These are phyloP conservation scores for Nerophis lumbriciformis DNA, from an alignment of 2,113 vertebrate species.

Conservation along the genomic window DNA sequence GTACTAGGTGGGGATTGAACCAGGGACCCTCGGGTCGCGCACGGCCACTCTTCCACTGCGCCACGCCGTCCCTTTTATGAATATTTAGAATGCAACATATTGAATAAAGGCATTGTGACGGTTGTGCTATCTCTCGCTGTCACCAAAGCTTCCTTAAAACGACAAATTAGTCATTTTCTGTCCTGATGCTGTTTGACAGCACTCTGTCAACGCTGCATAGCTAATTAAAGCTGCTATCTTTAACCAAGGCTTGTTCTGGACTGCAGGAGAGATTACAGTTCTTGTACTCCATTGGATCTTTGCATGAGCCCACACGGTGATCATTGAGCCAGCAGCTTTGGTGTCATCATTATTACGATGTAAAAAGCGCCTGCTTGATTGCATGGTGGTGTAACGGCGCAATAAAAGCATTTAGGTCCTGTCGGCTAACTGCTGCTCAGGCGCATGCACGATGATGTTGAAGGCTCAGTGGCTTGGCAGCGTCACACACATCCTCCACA, in stretches of 20 bases:
- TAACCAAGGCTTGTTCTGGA: conserved; percentile 14
- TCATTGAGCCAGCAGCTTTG: background rate
- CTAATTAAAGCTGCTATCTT: conserved; percentile 22
- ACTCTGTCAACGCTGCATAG: conserved; percentile 9
- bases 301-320: background rate
- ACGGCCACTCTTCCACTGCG: too few relatives aligned
- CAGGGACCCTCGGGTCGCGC: too few relatives aligned
- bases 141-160: conserved; percentile 18
- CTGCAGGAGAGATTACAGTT: conserved; percentile 6
- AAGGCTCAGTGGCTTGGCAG: conserved; percentile 25
- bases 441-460: conserved; percentile 28
- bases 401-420: conserved; percentile 45
- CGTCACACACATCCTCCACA: conserved; percentile 38
- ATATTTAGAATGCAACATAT: conserved; percentile 38
- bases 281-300: conserved; percentile 2
- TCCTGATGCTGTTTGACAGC: conserved; percentile 19
- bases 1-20: too few relatives aligned
- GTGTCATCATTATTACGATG: conserved; percentile 12
- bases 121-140: conserved; percentile 15
- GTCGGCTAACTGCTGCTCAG: conserved; percentile 23
- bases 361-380: background rate
- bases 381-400: conserved; percentile 21
- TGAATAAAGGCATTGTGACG: conserved; percentile 32
- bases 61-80: too few relatives aligned
- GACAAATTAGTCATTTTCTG: conserved; percentile 32